Evolutionary conservation across 2,888 invertebrate genomes (phyloP).

Genomic region (Fragum fragum): DNA sequence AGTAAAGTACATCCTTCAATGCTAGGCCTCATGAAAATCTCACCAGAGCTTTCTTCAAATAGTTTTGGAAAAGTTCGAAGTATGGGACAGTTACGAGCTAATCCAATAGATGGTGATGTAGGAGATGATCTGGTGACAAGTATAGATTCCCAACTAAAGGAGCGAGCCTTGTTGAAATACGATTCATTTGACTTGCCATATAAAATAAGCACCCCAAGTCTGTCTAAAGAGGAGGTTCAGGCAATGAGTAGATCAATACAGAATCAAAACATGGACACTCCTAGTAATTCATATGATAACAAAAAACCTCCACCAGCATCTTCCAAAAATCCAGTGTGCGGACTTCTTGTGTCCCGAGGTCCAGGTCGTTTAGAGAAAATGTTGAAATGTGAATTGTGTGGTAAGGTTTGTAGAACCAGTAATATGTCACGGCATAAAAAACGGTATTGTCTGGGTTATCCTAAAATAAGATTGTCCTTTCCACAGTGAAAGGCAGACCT

Average conservation of each 20-base stretch:
- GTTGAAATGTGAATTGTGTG: conserved; percentile 58
- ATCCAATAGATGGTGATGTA: not conserved
- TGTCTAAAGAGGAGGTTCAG: not conserved
- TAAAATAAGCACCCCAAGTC: not conserved
- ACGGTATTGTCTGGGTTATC: conserved; percentile 46
- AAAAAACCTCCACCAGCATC: not conserved
- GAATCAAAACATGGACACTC: not conserved
- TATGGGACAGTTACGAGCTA: too few species aligned
- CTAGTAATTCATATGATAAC: not conserved
- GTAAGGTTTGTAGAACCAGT: conserved; percentile 58
- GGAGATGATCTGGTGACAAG: not conserved
- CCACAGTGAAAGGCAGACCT: too few species aligned
- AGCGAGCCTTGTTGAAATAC: not conserved
- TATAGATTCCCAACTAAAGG: not conserved
- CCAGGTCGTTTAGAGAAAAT: conserved; percentile 59
- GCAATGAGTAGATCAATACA: not conserved
- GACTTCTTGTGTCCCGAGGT: conserved; percentile 59
- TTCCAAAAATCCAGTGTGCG: conserved; percentile 37
- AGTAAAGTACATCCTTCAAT: too few species aligned
- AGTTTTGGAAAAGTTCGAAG: too few species aligned
- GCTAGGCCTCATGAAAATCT: too few species aligned
- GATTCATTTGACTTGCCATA: conserved; percentile 1
- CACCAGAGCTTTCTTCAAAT: too few species aligned
- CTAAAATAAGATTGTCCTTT: not conserved
- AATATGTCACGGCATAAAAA: conserved; percentile 66